A percentile compares a stretch with the other conserved stretches of the same genome.
Conservation (phyloP, 1,140 invertebrate genomes). For the Oppia nitens region DNA sequence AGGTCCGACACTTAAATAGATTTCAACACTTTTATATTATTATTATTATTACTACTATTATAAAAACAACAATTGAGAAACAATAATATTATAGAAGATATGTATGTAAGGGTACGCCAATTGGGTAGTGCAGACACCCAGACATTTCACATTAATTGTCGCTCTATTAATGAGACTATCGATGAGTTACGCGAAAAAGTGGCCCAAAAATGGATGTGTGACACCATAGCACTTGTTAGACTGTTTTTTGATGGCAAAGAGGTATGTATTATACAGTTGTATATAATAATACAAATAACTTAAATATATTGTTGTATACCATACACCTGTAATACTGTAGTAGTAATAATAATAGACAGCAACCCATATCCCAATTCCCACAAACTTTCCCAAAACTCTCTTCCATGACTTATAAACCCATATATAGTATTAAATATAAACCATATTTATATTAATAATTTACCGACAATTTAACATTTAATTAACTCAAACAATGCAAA, state of each 20-base stretch:
- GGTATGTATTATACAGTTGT: neutral
- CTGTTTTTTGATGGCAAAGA: constrained; percentile 1
- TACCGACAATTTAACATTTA: too few relatives aligned
- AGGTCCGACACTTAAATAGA: too few relatives aligned
- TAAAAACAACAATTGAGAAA: too few relatives aligned
- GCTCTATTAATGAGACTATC: neutral
- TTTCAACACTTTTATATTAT: too few relatives aligned
- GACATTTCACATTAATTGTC: neutral
- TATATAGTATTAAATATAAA: too few relatives aligned
- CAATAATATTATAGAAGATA: too few relatives aligned
- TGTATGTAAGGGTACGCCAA: neutral
- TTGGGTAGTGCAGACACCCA: neutral
- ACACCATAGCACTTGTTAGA: neutral
- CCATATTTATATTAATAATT: too few relatives aligned
- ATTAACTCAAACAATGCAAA: too few relatives aligned
- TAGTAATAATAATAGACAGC: neutral
- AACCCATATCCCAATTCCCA: neutral
- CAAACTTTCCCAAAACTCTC: neutral
- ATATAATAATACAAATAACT: neutral
- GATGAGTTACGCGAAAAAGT: neutral
- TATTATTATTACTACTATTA: too few relatives aligned
- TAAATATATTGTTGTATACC: neutral
- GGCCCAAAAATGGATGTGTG: neutral
- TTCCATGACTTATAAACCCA: neutral
- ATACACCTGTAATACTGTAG: neutral